phyloP scores from a whole-genome alignment of 1,140 invertebrate genomes.

The Saccostrea glomerata region DNA sequence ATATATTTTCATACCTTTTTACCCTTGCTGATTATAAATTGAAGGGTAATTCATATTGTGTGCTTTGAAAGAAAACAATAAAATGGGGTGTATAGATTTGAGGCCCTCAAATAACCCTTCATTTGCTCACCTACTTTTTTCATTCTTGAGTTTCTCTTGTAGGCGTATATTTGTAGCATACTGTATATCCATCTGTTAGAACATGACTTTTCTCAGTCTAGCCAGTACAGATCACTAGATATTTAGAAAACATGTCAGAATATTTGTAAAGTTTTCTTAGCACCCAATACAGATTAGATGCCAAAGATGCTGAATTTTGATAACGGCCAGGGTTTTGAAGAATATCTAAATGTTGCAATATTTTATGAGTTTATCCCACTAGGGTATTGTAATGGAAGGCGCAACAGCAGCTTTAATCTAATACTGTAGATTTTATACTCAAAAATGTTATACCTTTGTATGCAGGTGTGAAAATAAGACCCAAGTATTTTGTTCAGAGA shows the following conservation, averaged over 20 bases:
- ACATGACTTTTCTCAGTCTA: not conserved
- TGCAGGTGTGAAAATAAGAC: slow-evolving; percentile 20
- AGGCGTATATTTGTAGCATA: no score
- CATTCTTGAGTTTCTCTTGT: no score
- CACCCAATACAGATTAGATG: not conserved
- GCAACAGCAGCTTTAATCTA: not conserved
- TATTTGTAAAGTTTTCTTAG: not conserved
- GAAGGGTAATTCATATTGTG: no score
- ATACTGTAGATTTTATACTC: not conserved
- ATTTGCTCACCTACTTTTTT: no score
- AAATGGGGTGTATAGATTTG: no score
- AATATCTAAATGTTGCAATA: not conserved
- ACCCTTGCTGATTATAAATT: no score
- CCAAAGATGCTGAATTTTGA: slow-evolving; percentile 24
- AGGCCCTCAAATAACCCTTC: no score
- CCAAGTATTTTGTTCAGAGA: not conserved
- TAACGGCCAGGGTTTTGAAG: not conserved
- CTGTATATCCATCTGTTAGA: no score
- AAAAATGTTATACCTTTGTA: slow-evolving; percentile 1
- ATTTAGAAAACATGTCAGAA: slow-evolving; percentile 24
- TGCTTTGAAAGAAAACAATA: no score
- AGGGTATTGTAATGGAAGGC: slow-evolving; percentile 15
- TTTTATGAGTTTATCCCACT: slow-evolving; percentile 13
- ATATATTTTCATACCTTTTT: no score
- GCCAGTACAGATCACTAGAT: not conserved